phyloP scores from a whole-genome alignment of 2,113 vertebrate species.

The Prinia subflava region DNA sequence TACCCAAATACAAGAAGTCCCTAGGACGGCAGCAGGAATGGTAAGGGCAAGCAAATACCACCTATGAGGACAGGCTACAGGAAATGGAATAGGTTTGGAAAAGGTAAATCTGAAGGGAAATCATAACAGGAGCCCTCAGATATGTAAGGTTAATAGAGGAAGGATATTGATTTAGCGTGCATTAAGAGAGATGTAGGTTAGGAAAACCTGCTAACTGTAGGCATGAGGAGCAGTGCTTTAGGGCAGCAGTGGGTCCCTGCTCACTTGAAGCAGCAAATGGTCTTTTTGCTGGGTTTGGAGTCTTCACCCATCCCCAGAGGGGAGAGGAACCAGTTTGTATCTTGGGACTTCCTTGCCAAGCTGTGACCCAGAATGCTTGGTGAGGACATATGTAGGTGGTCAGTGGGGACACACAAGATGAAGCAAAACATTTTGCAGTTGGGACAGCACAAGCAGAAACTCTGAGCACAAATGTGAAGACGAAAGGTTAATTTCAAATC shows the following conservation, averaged over 20 bases:
- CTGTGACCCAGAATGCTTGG: not conserved
- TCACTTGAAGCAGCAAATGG: not conserved
- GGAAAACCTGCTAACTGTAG: not conserved
- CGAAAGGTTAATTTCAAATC: not conserved
- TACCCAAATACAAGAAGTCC: not conserved
- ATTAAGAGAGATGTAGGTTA: not conserved
- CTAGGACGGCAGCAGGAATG: not conserved
- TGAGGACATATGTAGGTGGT: not conserved
- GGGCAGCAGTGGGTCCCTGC: not conserved
- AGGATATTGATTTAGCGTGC: not conserved
- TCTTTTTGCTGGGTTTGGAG: not conserved
- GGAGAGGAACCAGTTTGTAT: not conserved
- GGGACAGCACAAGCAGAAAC: not conserved
- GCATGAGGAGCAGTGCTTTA: not conserved
- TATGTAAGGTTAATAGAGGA: not conserved
- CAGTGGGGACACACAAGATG: rapidly evolving
- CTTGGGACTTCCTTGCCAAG: not conserved
- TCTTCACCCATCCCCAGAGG: not conserved
- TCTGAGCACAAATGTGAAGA: not conserved
- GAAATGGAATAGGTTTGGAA: not conserved
- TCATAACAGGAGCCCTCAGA: not conserved
- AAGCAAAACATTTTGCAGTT: not conserved
- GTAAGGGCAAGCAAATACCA: not conserved
- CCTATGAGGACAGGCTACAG: not conserved
- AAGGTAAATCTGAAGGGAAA: not conserved